phyloP scores from a whole-genome alignment of 2,113 vertebrate species.

The Clarias gariepinus region DNA sequence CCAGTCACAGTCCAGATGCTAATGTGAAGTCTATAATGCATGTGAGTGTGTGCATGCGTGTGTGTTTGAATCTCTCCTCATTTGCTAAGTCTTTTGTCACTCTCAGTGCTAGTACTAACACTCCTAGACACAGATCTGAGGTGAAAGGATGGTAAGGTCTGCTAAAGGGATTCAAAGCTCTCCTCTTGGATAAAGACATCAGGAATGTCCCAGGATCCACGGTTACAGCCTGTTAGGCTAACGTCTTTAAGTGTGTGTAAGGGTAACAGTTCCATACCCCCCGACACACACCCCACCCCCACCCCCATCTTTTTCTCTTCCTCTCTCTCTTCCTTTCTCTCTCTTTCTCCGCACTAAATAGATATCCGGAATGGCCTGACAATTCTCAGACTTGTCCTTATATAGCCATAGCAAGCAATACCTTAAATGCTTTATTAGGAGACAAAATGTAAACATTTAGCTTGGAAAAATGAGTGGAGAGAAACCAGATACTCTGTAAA shows the following conservation, averaged over 20 bases:
- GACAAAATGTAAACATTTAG: conserved; percentile 61
- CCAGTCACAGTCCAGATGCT: background rate
- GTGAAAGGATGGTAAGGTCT: conserved; percentile 60
- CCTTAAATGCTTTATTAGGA: conserved; percentile 62
- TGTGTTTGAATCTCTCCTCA: conserved; percentile 26
- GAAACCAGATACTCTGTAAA: conserved; percentile 59
- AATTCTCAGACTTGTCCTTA: conserved; percentile 62
- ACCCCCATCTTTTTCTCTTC: background rate
- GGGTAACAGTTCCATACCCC: background rate
- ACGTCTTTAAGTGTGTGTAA: background rate
- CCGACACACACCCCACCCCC: background rate
- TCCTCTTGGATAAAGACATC: conserved; percentile 52
- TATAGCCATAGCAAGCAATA: conserved; percentile 71
- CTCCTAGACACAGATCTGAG: conserved; percentile 63
- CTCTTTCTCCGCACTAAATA: background rate
- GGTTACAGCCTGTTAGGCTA: background rate
- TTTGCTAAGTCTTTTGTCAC: conserved; percentile 52
- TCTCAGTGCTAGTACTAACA: conserved; percentile 63
- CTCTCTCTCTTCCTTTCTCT: background rate
- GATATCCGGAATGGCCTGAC: conserved; percentile 53
- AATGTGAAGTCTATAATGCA: background rate
- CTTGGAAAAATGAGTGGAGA: conserved; percentile 45
- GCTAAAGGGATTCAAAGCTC: conserved; percentile 48
- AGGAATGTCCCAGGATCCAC: conserved; percentile 35
- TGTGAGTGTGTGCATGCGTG: conserved; percentile 21